These are phyloP conservation scores for Acrocephalus kingi DNA, from an alignment of 2,113 vertebrate genomes.

Conservation along the genomic window DNA sequence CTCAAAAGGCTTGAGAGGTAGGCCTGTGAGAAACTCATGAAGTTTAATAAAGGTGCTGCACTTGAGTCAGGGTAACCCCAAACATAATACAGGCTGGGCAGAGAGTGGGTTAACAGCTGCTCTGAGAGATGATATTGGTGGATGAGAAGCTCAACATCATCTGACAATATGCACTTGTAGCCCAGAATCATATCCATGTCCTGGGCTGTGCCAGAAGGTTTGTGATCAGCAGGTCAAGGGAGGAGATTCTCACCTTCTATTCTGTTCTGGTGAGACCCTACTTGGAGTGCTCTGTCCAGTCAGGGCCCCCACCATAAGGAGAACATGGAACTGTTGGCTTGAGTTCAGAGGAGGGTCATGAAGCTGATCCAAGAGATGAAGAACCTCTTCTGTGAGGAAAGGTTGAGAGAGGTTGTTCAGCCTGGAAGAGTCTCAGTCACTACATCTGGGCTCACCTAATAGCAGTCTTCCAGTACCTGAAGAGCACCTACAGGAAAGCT, in stretches of 20 bases:
- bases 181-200: not conserved
- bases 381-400: not conserved
- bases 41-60: not conserved
- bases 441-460: not conserved
- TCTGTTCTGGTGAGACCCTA: not conserved
- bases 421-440: not conserved
- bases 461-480: not conserved
- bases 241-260: not conserved
- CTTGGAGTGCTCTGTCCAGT: too few relatives aligned
- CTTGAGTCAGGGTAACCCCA: not conserved
- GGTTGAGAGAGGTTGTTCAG: not conserved
- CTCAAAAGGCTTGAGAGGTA: not conserved
- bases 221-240: not conserved
- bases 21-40: accelerated
- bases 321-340: not conserved
- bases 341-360: not conserved
- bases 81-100: not conserved
- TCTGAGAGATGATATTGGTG: not conserved
- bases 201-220: not conserved
- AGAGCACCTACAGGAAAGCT: not conserved
- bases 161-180: not conserved
- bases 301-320: not conserved
- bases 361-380: not conserved
- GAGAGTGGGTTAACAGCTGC: not conserved
- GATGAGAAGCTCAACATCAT: not conserved